Base-by-base conservation (phyloP, 2,888 invertebrate species). In the Lycophotia porphyrea region DNA sequence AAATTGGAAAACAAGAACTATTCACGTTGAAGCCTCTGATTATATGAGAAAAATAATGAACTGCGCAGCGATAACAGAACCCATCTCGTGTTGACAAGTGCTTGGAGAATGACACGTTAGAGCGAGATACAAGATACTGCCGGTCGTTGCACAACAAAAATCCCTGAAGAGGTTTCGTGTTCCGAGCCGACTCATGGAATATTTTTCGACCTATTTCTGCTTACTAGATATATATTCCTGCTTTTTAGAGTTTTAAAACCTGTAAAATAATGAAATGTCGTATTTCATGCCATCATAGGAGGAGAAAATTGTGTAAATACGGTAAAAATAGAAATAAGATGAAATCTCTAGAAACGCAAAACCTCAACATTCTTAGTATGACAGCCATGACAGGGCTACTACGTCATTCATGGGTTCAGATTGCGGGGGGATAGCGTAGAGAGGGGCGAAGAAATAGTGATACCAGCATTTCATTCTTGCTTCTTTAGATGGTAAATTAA, bases 31-130 rank as follows among this genome's bases (percentile, higher is more conserved):
- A 92, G 88, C 90, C 89, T 94, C 88, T 88, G 93, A 92, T 93
- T 93, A 91, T 85, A 92, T 90, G 88, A 93, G n/a, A n/a, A n/a
- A 94, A 94, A 93, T 93, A 92, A 91, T 93, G 91, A 91, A 94
- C 91, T 96, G 90, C 96, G 96, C 95, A 96, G 93, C 93, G 96
- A 95, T 95, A 95, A 92, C 92, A 89, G 88, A 87, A 93, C 90
- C 90, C 93, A 93, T 93, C 92, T 93, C 93, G 89, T 93, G 91
- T 94, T 95, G 94, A 95, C 94, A 93, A 93, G 89, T 89, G 88
- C 89, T 89, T 86, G 81, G 88, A 88, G 91, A 93, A 93, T 92
- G 93, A 93, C 92, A 84, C 61, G 77, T 86, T 78, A 80, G 93
- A 96, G 92, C 85, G 94, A 91, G 95, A 95, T 42, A 82, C 91